Percentiles rank a stretch among this genome's conserved stretches.
Evolutionary conservation across 2,113 vertebrate genomes (phyloP).

Genomic region (Zootoca vivipara): DNA sequence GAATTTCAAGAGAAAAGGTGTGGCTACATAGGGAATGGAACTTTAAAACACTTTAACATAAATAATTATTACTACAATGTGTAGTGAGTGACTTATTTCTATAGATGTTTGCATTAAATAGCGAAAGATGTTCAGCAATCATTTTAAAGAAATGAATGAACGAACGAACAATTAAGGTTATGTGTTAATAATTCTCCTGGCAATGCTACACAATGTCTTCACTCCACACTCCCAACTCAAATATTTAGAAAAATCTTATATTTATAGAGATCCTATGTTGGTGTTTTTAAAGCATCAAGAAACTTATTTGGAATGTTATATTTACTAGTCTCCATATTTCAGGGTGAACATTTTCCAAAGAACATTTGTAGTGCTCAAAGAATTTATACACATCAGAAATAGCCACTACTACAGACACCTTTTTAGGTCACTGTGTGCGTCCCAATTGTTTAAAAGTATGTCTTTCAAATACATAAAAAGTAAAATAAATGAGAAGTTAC

Average conservation of each 20-base stretch:
- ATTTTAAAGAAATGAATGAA: neutral
- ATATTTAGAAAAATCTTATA: neutral
- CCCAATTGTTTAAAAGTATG: conserved; percentile 8
- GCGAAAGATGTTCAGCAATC: neutral
- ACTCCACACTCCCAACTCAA: neutral
- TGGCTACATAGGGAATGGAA: conserved; percentile 24
- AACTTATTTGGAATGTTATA: neutral
- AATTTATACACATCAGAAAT: conserved; percentile 44
- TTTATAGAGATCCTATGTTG: neutral
- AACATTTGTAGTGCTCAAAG: conserved; percentile 45
- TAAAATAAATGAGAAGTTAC: neutral
- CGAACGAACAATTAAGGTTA: neutral
- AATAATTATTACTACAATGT: neutral
- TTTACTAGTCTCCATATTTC: neutral
- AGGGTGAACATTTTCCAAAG: conserved; percentile 23
- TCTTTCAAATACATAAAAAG: neutral
- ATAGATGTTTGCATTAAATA: conserved; percentile 31
- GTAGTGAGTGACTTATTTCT: conserved; percentile 3
- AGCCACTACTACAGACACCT: conserved; percentile 16
- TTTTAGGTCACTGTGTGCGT: conserved; percentile 20
- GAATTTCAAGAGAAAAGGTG: conserved; percentile 35
- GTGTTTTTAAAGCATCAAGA: neutral
- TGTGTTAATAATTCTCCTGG: neutral
- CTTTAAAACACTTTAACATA: neutral
- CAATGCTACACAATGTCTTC: neutral